Evolutionary conservation across 2,797 vertebrate genomes (phyloP).

Genomic region (Chaunax sp.): DNA sequence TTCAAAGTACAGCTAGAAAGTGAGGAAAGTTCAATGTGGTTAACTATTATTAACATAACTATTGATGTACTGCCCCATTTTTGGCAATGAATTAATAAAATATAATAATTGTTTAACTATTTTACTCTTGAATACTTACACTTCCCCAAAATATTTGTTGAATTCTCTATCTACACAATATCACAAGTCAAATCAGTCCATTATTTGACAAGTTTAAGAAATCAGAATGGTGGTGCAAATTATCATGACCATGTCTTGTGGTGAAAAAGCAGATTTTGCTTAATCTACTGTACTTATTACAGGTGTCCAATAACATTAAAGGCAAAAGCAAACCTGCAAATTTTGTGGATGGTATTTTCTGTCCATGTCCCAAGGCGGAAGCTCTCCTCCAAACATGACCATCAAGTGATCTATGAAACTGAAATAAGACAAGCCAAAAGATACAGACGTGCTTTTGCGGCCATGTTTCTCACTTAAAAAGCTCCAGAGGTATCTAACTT

Average conservation of each 20-base stretch:
- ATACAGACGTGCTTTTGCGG: neutral
- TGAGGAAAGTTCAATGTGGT: neutral
- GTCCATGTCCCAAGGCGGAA: constrained; percentile 92
- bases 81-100: neutral
- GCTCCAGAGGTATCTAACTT: neutral
- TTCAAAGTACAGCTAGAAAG: constrained; percentile 91
- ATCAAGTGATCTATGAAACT: constrained; percentile 93
- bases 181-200: no score
- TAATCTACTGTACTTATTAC: neutral
- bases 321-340: constrained; percentile 86
- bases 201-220: neutral
- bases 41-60: neutral
- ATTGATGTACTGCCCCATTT: neutral
- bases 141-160: no score
- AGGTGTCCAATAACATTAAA: neutral
- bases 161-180: neutral
- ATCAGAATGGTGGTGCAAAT: neutral
- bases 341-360: constrained; percentile 88
- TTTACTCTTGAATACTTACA: neutral
- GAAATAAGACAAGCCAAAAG: constrained; percentile 10
- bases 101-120: neutral
- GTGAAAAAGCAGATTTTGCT: neutral
- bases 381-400: constrained; percentile 93
- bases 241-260: neutral
- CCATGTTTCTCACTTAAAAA: neutral